Evolutionary conservation across 2,797 vertebrate genomes (phyloP).

Genomic region (Meda fulgida): DNA sequence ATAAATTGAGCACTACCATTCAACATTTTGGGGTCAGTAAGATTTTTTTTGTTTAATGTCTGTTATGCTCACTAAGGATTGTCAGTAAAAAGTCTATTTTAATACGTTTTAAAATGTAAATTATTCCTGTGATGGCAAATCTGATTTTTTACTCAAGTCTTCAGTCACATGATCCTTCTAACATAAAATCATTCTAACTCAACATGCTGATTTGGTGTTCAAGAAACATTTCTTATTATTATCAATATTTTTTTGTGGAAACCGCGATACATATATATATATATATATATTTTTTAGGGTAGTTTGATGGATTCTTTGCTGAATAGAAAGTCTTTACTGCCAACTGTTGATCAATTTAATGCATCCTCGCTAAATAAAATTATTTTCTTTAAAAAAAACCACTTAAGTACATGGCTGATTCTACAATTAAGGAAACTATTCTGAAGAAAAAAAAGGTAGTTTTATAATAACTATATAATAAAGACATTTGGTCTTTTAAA

Average conservation of each 20-base stretch:
- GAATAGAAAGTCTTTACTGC: background rate
- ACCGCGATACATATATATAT: accelerated
- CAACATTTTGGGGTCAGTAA: background rate
- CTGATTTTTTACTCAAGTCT: background rate
- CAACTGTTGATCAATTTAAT: background rate
- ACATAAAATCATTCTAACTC: background rate
- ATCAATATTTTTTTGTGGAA: background rate
- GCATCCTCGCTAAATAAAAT: background rate
- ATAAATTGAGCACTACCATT: background rate
- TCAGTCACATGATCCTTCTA: background rate
- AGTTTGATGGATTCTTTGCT: background rate
- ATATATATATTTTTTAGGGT: background rate
- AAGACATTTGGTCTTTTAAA: background rate
- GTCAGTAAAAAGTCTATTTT: background rate
- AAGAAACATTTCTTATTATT: background rate
- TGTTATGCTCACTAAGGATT: background rate
- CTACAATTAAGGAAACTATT: background rate
- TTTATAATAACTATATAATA: background rate
- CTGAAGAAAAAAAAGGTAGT: background rate
- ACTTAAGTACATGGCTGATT: background rate
- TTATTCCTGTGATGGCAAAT: too few relatives aligned
- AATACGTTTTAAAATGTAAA: background rate
- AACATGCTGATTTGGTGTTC: background rate
- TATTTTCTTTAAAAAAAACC: background rate
- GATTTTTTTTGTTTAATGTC: background rate